Percentiles rank a stretch among this genome's conserved stretches.
Conservation (phyloP, 2,113 vertebrate genomes). For the Nycticebus coucang region DNA sequence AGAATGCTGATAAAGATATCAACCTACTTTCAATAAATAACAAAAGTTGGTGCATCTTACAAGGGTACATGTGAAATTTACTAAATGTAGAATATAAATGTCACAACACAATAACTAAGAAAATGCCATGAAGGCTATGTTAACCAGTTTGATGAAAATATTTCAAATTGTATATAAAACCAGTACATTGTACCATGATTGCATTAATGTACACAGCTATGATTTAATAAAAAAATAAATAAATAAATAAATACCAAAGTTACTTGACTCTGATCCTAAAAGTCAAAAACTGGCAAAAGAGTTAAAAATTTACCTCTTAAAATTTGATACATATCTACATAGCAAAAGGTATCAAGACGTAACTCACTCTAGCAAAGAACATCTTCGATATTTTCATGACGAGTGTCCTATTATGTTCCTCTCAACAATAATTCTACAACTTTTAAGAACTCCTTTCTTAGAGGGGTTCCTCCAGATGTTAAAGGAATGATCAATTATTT, state of each 20-base stretch:
- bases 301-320: background rate
- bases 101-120: too few species aligned
- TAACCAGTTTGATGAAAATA: too few species aligned
- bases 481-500: background rate
- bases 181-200: too few species aligned
- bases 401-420: background rate
- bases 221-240: too few species aligned
- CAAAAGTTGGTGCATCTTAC: background rate
- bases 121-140: too few species aligned
- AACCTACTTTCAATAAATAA: background rate
- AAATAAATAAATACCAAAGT: background rate
- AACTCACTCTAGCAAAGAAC: background rate
- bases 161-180: too few species aligned
- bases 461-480: background rate
- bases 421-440: background rate
- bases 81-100: too few species aligned
- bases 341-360: background rate
- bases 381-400: background rate
- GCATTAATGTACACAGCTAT: too few species aligned
- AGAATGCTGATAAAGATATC: background rate
- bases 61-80: too few species aligned
- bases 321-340: background rate
- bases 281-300: background rate
- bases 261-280: background rate
- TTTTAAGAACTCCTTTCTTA: conserved; percentile 14